These are phyloP conservation scores for Onchidella celtica DNA, from an alignment of 2,888 invertebrate species.

Conservation along the genomic window DNA sequence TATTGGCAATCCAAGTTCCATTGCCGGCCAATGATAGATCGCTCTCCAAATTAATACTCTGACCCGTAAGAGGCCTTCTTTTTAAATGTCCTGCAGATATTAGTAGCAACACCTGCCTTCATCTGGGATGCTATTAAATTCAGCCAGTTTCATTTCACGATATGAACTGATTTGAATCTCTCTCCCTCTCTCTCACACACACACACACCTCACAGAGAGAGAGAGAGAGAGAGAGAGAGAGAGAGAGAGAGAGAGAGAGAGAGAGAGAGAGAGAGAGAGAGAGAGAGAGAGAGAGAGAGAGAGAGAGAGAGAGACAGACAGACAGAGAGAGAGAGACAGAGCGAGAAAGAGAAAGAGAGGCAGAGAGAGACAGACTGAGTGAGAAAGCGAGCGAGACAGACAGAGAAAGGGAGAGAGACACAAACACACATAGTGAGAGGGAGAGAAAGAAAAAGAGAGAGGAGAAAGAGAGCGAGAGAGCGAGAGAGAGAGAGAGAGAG, in stretches of 20 bases:
- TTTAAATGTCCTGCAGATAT: neutral
- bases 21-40: too few relatives aligned
- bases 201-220: too few relatives aligned
- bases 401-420: neutral
- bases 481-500: neutral
- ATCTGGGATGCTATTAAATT: too few relatives aligned
- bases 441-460: neutral
- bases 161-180: too few relatives aligned
- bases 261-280: conserved; percentile 19
- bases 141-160: too few relatives aligned
- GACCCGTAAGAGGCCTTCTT: too few relatives aligned
- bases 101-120: neutral
- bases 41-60: too few relatives aligned
- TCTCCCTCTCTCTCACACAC: too few relatives aligned
- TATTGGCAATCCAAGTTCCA: too few relatives aligned
- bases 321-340: neutral
- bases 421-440: neutral
- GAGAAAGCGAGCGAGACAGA: neutral
- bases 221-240: neutral
- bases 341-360: neutral
- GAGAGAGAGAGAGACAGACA: neutral
- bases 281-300: conserved; percentile 8
- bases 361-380: neutral
- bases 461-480: neutral
- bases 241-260: conserved; percentile 9